A percentile compares a stretch with the other conserved stretches of the same genome.
phyloP scores from a whole-genome alignment of 2,888 invertebrate genomes.

The Furcula furcula region DNA sequence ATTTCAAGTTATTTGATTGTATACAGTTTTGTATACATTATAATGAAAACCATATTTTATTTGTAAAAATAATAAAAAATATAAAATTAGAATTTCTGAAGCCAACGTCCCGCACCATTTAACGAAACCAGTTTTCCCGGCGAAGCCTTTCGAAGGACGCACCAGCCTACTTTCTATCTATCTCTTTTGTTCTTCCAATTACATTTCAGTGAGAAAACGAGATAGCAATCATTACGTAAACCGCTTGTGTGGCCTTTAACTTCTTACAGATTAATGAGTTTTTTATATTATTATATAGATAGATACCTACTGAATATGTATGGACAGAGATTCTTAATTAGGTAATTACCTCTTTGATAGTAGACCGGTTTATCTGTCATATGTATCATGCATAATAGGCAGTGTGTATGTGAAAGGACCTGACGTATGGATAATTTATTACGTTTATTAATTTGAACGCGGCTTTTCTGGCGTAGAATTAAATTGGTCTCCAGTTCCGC shows the following conservation, averaged over 20 bases:
- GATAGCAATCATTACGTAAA: slow-evolving; percentile 47
- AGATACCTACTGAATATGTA: slow-evolving; percentile 43
- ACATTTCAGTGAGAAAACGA: slow-evolving; percentile 31
- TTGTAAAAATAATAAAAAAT: too few species aligned
- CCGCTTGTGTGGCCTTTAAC: slow-evolving; percentile 44
- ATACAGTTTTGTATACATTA: neutral
- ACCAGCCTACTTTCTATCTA: slow-evolving; percentile 57
- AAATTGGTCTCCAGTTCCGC: slow-evolving; percentile 21
- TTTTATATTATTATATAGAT: slow-evolving; percentile 39
- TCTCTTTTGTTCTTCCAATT: slow-evolving; percentile 52
- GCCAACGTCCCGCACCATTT: slow-evolving; percentile 71
- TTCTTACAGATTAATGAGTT: slow-evolving; percentile 51
- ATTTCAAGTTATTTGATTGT: neutral
- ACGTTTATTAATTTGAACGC: slow-evolving; percentile 15
- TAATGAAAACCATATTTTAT: slow-evolving; percentile 13
- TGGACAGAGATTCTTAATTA: slow-evolving; percentile 40
- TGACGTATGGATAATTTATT: slow-evolving; percentile 22
- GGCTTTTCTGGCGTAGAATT: slow-evolving; percentile 10
- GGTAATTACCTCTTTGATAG: slow-evolving; percentile 41
- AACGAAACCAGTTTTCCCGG: slow-evolving; percentile 66
- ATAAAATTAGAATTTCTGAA: too few species aligned
- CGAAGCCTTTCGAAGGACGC: slow-evolving; percentile 70
- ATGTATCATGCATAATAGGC: slow-evolving; percentile 20
- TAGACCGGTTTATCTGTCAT: slow-evolving; percentile 22
- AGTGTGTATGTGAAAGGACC: slow-evolving; percentile 16